phyloP scores from a whole-genome alignment of 2,888 invertebrate species.

The Tachina grossa region DNA sequence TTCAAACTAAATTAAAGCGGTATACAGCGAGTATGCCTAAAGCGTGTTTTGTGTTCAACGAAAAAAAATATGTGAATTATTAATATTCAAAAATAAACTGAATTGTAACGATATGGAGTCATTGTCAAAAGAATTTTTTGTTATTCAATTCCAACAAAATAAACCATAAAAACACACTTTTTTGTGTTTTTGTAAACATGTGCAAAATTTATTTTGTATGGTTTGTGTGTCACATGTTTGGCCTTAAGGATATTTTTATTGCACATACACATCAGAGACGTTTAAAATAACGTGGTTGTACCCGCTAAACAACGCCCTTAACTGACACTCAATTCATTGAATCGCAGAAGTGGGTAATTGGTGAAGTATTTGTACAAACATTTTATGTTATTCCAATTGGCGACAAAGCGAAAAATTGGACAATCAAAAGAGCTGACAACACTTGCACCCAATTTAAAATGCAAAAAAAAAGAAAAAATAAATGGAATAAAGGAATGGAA shows the following conservation, averaged over 20 bases:
- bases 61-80: too few species aligned
- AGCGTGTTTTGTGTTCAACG: too few species aligned
- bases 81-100: background rate
- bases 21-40: too few species aligned
- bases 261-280: conserved; percentile 35
- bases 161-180: background rate
- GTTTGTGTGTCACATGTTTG: background rate
- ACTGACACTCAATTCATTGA: conserved; percentile 33
- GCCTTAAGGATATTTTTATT: conserved; percentile 64
- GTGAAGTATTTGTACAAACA: conserved; percentile 2
- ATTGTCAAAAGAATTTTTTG: background rate
- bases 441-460: background rate
- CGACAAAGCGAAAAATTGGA: conserved; percentile 80
- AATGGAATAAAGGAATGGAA: background rate
- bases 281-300: conserved; percentile 18
- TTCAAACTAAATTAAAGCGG: too few species aligned
- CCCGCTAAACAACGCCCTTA: conserved; percentile 49
- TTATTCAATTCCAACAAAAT: background rate
- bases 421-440: conserved; percentile 74
- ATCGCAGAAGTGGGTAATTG: conserved; percentile 15
- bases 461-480: background rate
- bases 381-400: conserved; percentile 67
- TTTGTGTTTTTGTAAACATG: background rate
- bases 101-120: background rate
- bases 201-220: background rate